A percentile compares a stretch with the other conserved stretches of the same genome.
These are phyloP conservation scores for Alauda arvensis DNA, from an alignment of 2,797 vertebrate genomes.

Conservation along the genomic window DNA sequence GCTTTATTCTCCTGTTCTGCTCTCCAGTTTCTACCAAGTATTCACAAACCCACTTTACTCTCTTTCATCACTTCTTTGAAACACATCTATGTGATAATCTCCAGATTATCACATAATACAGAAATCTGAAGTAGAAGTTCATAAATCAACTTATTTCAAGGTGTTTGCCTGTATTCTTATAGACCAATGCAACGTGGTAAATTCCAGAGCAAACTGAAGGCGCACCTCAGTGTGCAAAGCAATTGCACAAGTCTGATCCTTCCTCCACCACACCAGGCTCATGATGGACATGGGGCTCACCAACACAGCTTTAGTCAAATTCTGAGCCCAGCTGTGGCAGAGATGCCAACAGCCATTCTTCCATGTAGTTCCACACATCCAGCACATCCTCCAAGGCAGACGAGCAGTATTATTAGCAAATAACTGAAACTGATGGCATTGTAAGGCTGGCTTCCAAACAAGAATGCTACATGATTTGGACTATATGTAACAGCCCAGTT, in stretches of 20 bases:
- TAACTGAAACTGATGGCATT: too few species aligned
- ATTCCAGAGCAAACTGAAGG: neutral
- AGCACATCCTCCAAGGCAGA: too few species aligned
- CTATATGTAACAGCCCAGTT: too few species aligned
- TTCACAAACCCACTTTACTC: neutral
- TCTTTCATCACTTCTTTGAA: neutral
- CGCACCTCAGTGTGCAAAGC: neutral
- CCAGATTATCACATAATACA: neutral
- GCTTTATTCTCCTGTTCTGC: neutral
- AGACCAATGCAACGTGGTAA: neutral
- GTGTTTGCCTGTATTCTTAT: neutral
- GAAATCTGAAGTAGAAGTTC: neutral
- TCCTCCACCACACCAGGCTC: neutral
- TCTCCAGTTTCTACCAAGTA: neutral
- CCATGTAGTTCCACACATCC: too few species aligned
- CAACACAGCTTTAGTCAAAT: neutral
- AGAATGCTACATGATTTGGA: neutral
- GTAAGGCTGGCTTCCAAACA: too few species aligned
- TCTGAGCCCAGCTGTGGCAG: neutral
- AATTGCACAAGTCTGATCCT: neutral
- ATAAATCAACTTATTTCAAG: neutral
- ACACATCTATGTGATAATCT: neutral
- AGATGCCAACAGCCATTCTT: too few species aligned
- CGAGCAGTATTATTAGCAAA: too few species aligned
- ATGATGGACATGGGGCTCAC: neutral